Base-by-base conservation (phyloP, 2,888 invertebrate species). In the Chironomus tentans region DNA sequence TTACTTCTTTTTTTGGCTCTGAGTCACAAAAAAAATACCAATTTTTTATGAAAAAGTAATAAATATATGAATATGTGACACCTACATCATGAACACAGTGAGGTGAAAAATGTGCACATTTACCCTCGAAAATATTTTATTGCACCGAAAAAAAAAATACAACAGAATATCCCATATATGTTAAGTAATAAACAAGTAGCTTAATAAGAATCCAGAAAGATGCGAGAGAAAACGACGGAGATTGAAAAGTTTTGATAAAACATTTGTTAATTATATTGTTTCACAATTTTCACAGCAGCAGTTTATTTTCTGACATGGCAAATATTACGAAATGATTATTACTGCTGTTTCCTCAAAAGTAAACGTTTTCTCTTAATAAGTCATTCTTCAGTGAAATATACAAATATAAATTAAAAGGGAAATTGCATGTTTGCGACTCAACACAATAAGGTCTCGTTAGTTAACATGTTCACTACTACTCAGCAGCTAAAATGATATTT, bases 221-320 rank as follows among this genome's bases (percentile, higher is more conserved):
- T 18, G 56, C 18, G 5, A 38, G 38, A 38, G 10, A 10, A 10
- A 38, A 15, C 15, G 56, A 4, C 2, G 2, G 6, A 65, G 65
- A 65, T 65, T 65, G 65, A 65, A 65, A 21, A 13, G 24, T 21
- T 65, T 65, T 65, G 65, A 65, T 65, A 65, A 56, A 56, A 12
- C 65, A 65, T 65, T 65, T 65, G 65, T 65, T 65, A 65, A 65
- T 65, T 65, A 65, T 65, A 65, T 65, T 65, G 22, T 65, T 65
- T 65, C 65, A 65, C 65, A 65, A 65, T 65, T 65, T 65, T 65
- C 65, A 65, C 65, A 65, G 22, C 65, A 21, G 65, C 65, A 10
- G 56, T 65, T 65, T 21, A 21, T 12, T 21, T 65, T 65, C 21
- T 65, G 65, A 65, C 65, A 65, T 65, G 21, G 13, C 18, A 21